Base-by-base conservation (phyloP, 2,888 invertebrate species). In the Carterocephalus palaemon region DNA sequence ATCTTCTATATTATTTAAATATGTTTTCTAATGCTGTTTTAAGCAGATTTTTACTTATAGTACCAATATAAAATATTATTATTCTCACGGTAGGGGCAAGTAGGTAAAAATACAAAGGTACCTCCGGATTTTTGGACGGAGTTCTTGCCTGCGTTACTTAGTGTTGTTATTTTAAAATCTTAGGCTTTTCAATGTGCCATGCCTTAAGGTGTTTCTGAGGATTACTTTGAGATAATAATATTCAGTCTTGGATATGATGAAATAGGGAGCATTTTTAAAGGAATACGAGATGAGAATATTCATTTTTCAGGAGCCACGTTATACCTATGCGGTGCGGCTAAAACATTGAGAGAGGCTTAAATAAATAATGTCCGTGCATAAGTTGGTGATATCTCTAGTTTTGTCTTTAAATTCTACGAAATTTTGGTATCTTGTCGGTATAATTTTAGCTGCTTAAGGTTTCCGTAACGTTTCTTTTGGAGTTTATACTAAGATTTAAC, bases 91-190 rank as follows among this genome's bases (percentile, higher is more conserved):
- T 73, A 71, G 50, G 51, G 47, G 46, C 8, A 23, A n/a, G 5
- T 6, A 2, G 29, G 29, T 3, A 10, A 22, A 53, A 51, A 56
- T 54, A 46, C 49, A 49, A 47, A 37, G 24, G 48, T 48, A 50
- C 51, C 57, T 37, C 57, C 60, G 59, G 58, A 66, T 64, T 68
- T 66, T 66, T 62, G 65, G 60, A 57, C 54, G 47, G 53, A 51
- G 42, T 58, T 58, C 54, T 49, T 62, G 57, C 57, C 60, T 67
- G 67, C 67, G 58, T 57, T 52, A 53, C 63, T 63, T 59, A 60
- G 60, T 57, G 51, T 60, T 69, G 59, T 64, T 66, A 53, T 54
- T 56, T 62, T 47, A 59, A 59, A 67, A 64, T 57, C 64, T 62
- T 60, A 60, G 54, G 52, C 53, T 47, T 52, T 53, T 56, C 61